Evolutionary conservation across 1,140 invertebrate genomes (phyloP), one percentile per base, ranked within the genome.

Genomic region (Bilobella aurantiaca): DNA sequence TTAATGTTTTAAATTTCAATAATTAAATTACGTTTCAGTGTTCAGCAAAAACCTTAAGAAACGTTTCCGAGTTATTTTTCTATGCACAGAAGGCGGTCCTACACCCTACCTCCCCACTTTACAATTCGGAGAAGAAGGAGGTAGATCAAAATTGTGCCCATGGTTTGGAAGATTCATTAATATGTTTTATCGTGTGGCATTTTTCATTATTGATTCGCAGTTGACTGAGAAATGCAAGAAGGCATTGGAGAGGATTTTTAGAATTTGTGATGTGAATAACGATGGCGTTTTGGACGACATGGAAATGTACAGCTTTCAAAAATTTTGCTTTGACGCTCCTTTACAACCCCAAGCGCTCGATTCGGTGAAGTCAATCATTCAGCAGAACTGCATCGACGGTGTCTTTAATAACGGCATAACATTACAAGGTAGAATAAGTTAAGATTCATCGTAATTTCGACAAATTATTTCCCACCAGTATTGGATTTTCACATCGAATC

Each of bases 31-130:
- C n/a, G 69, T 81, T 82, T 53, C 74, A 88, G 87, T 99, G 96
- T 79, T 99, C 96, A 31, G 96, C 96, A 5, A 95, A 93, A 81
- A 96, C 91, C 18, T 80, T 99, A 70, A 92, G 94, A 77, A 99
- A 99, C 81, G 94, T 99, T 69, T 98, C 94, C 30, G 97, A 99
- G 82, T 89, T 98, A 84, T 99, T 99, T 81, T 99, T 97, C 77
- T 99, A 98, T 81, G 97, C 97, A 76, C 97, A 99, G 82, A 99
- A 98, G 78, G 95, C 96, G 68, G 95, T 98, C 60, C 82, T 99
- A 64, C 96, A 99, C 83, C 97, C 97, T 3, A 97, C 93, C 34
- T 88, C 88, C 58, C 96, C 96, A 49, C 83, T 99, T 32, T 99
- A 97, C 78, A 86, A 89, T 75, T 88, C 95, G 74, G 94, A 98